phyloP scores from a whole-genome alignment of 2,888 invertebrate genomes.

The Melanargia galathea region DNA sequence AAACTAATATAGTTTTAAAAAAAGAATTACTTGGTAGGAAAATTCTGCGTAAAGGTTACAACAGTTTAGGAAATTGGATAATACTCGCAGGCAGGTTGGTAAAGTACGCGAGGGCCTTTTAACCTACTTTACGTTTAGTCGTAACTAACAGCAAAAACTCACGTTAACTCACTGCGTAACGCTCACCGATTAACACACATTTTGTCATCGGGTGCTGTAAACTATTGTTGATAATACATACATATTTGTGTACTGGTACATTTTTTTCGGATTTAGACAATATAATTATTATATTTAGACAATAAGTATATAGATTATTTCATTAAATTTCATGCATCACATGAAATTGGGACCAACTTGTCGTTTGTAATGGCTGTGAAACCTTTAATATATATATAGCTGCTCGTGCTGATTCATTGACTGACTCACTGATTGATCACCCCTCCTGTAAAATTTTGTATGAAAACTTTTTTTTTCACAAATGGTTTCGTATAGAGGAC shows the following conservation, averaged over 20 bases:
- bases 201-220: constrained; percentile 20
- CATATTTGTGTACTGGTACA: neutral
- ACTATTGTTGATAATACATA: constrained; percentile 27
- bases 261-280: neutral
- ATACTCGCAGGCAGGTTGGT: neutral
- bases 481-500: too few species aligned
- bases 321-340: too few species aligned
- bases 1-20: neutral
- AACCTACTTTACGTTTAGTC: constrained; percentile 33
- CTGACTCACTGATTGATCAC: too few species aligned
- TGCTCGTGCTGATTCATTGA: too few species aligned
- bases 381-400: too few species aligned
- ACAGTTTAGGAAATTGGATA: constrained; percentile 23
- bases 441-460: too few species aligned
- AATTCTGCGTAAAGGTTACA: constrained; percentile 11
- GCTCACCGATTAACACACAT: constrained; percentile 33
- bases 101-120: constrained; percentile 26
- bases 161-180: constrained; percentile 30
- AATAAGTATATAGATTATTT: too few species aligned
- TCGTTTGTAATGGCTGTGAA: too few species aligned
- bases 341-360: too few species aligned
- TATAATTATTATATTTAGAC: neutral
- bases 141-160: constrained; percentile 33
- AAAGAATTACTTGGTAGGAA: neutral
- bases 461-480: too few species aligned